These are phyloP conservation scores for Tetramorium parvispinum DNA, from an alignment of 1,140 invertebrate genomes.

Conservation along the genomic window DNA sequence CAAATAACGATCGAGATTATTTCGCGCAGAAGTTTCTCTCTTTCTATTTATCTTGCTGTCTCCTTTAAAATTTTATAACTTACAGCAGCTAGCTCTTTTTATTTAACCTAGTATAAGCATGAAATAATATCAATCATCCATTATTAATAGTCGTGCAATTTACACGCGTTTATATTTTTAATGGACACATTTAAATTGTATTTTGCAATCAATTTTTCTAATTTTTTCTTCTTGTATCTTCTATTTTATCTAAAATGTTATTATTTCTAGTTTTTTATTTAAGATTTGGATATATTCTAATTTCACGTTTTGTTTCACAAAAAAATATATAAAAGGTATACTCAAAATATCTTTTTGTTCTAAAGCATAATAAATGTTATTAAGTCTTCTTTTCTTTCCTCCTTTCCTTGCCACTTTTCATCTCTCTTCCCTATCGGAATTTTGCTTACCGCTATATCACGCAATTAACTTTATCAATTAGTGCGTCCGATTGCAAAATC, in stretches of 20 bases:
- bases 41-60: background rate
- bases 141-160: background rate
- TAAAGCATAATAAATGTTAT: background rate
- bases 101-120: background rate
- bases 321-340: background rate
- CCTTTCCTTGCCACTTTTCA: background rate
- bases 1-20: slow-evolving; percentile 19
- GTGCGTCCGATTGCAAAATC: slow-evolving; percentile 60
- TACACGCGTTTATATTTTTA: background rate
- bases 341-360: background rate
- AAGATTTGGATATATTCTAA: background rate
- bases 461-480: slow-evolving; percentile 66
- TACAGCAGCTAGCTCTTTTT: background rate
- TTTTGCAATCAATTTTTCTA: background rate
- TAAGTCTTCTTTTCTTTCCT: background rate
- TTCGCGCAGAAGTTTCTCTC: background rate
- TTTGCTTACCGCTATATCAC: slow-evolving; percentile 28
- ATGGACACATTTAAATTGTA: background rate
- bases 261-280: background rate
- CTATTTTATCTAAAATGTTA: background rate
- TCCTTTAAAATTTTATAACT: background rate
- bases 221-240: background rate
- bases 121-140: background rate
- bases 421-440: background rate
- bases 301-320: background rate